A percentile compares a stretch with the other conserved stretches of the same genome.
Conservation (phyloP, 2,797 vertebrate species). For the Trachurus trachurus region DNA sequence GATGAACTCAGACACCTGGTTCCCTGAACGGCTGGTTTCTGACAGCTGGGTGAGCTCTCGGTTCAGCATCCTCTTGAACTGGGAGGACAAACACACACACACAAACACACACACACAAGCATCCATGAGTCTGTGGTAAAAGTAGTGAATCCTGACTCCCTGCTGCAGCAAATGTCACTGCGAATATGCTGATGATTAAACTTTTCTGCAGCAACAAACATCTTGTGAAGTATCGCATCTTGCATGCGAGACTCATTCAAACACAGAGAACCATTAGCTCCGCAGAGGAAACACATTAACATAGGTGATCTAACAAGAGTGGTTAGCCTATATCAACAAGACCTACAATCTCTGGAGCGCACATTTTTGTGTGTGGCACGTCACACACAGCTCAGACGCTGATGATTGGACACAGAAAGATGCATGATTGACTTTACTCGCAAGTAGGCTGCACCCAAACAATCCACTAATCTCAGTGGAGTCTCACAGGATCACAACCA, state of each 20-base stretch:
- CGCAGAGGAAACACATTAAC: conserved; percentile 4
- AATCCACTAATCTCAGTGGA: conserved; percentile 1
- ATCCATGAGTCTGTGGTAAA: conserved; percentile 11
- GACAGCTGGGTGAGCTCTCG: conserved; percentile 94
- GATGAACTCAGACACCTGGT: conserved; percentile 97
- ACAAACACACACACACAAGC: neutral
- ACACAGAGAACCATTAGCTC: conserved; percentile 7
- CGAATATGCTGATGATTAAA: neutral
- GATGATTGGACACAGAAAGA: conserved; percentile 30
- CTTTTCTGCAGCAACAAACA: neutral
- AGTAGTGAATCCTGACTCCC: neutral
- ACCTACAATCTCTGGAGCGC: conserved; percentile 15
- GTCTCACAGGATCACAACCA: conserved; percentile 12
- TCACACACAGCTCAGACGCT: conserved; percentile 14
- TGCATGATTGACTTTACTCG: conserved; percentile 17
- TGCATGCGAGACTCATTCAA: neutral
- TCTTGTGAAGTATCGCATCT: neutral
- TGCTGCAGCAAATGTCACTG: neutral
- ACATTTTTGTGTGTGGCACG: conserved; percentile 13
- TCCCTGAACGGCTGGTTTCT: conserved; percentile 94
- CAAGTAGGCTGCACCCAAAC: conserved; percentile 7
- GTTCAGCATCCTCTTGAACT: conserved; percentile 98
- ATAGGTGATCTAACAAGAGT: neutral
- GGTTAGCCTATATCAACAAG: neutral
- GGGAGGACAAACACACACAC: conserved; percentile 45